phyloP scores from a whole-genome alignment of 2,113 vertebrate genomes.

The Pterocles burchelli region DNA sequence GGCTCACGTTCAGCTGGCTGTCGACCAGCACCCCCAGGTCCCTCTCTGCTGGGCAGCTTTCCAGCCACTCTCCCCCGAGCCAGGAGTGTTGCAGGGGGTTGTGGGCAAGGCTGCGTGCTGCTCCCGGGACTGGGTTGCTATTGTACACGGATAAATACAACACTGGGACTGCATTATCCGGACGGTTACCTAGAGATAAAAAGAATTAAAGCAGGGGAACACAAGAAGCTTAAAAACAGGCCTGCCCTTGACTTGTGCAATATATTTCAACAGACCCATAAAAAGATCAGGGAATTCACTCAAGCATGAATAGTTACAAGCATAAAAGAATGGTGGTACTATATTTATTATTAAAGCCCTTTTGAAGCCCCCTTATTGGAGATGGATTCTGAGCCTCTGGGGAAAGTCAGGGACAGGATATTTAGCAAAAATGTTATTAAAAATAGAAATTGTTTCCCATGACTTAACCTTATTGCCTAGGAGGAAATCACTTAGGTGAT shows the following conservation, averaged over 20 bases:
- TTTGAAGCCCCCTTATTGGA: slow-evolving; percentile 51
- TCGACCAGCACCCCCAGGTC: no score
- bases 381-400: slow-evolving; percentile 29
- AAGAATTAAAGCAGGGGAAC: slow-evolving; percentile 39
- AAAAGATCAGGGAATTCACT: slow-evolving; percentile 62
- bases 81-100: no score
- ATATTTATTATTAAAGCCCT: slow-evolving; percentile 62
- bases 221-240: slow-evolving; percentile 26
- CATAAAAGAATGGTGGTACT: slow-evolving; percentile 44
- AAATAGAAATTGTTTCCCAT: slow-evolving; percentile 64
- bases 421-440: slow-evolving; percentile 69
- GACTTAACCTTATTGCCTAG: slow-evolving; percentile 49
- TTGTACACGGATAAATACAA: neutral
- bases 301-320: slow-evolving; percentile 62
- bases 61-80: no score
- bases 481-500: slow-evolving; percentile 31
- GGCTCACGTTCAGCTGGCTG: no score
- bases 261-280: slow-evolving; percentile 57
- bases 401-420: slow-evolving; percentile 62
- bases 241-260: slow-evolving; percentile 56
- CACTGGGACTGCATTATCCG: neutral
- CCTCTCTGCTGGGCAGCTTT: no score
- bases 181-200: slow-evolving; percentile 42
- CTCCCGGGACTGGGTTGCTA: neutral
- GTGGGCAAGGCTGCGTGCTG: neutral